These are phyloP conservation scores for Leuciscus waleckii DNA, from an alignment of 2,797 vertebrate genomes.

Conservation along the genomic window DNA sequence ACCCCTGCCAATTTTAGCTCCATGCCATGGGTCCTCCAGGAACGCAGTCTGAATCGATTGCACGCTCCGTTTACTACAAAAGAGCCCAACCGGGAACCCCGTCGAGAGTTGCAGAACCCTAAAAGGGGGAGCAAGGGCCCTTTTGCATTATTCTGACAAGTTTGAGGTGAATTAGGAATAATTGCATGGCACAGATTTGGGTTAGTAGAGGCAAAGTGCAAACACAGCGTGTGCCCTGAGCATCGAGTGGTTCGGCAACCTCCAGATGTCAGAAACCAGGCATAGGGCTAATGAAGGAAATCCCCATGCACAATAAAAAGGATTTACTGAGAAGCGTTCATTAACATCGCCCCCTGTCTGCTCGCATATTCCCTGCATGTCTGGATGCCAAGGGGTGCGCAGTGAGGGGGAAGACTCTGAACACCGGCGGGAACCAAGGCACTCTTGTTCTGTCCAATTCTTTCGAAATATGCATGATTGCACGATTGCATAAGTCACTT, in stretches of 20 bases:
- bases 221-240: conserved; percentile 8
- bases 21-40: conserved; percentile 62
- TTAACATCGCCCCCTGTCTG: conserved; percentile 23
- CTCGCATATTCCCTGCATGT: conserved; percentile 39
- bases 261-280: conserved; percentile 35
- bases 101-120: conserved; percentile 63
- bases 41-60: conserved; percentile 66
- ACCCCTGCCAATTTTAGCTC: conserved; percentile 34
- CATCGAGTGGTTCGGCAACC: background rate
- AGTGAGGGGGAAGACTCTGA: conserved; percentile 42
- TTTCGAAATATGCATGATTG: conserved; percentile 41
- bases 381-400: conserved; percentile 12
- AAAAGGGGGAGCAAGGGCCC: conserved; percentile 54
- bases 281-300: conserved; percentile 31
- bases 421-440: conserved; percentile 30
- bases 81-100: conserved; percentile 57
- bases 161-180: conserved; percentile 47
- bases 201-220: conserved; percentile 61
- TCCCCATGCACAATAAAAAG: conserved; percentile 41
- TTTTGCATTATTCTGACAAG: conserved; percentile 40
- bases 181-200: conserved; percentile 63
- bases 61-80: conserved; percentile 70
- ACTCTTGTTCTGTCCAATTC: conserved; percentile 40
- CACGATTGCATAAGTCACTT: conserved; percentile 1
- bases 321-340: conserved; percentile 40